phyloP scores from a whole-genome alignment of 2,797 vertebrate species.

The Brachyalestes nurse region DNA sequence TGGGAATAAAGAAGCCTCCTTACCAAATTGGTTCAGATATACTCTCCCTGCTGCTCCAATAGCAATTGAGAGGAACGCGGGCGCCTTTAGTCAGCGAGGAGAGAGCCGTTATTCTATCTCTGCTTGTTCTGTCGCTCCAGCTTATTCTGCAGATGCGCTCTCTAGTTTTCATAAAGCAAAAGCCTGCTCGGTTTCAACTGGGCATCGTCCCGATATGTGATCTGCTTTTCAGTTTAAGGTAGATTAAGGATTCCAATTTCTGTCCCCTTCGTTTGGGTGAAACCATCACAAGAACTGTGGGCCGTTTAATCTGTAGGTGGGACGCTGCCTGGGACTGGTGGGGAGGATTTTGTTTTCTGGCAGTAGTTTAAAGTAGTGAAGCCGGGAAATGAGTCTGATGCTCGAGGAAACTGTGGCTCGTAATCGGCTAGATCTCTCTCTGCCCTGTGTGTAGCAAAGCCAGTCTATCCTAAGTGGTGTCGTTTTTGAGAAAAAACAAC shows the following conservation, averaged over 20 bases:
- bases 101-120: constrained; percentile 49
- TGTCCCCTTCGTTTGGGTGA: background rate
- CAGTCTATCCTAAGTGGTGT: constrained; percentile 27
- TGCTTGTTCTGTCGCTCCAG: constrained; percentile 23
- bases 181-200: constrained; percentile 16
- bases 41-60: constrained; percentile 78
- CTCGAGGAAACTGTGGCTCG: constrained; percentile 19
- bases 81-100: constrained; percentile 57
- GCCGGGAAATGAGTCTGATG: constrained; percentile 33
- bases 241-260: background rate
- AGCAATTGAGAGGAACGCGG: constrained; percentile 67
- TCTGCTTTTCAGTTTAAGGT: background rate
- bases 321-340: background rate
- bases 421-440: constrained; percentile 1
- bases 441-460: constrained; percentile 44
- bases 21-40: constrained; percentile 80
- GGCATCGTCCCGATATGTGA: background rate
- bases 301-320: constrained; percentile 18
- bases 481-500: background rate
- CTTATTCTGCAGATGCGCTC: background rate
- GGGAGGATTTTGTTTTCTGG: constrained; percentile 18
- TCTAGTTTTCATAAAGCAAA: constrained; percentile 2
- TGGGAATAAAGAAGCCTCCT: constrained; percentile 87
- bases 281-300: background rate
- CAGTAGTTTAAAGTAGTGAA: constrained; percentile 13